Evolutionary conservation across 2,888 invertebrate species (phyloP).

Genomic region (Zygothrica quintamaculata): DNA sequence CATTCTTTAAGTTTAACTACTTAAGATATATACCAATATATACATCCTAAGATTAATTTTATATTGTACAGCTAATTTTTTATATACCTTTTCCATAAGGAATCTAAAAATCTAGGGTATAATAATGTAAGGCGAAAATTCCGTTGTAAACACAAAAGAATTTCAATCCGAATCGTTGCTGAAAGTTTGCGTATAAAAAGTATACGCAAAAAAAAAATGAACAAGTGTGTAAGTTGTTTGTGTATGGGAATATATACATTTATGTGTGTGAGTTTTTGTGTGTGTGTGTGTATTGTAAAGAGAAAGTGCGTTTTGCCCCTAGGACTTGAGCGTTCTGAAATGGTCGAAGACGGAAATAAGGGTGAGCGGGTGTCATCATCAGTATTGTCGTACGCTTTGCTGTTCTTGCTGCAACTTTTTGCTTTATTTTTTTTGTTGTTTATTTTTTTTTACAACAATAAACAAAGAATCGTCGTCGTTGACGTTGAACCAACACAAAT

Average conservation of each 20-base stretch:
- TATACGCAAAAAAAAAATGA: constrained; percentile 27
- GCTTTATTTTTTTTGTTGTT: constrained; percentile 21
- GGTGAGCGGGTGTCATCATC: constrained; percentile 63
- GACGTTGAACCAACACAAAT: constrained; percentile 25
- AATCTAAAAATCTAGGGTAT: background rate
- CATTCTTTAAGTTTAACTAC: no score
- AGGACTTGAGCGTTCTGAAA: constrained; percentile 36
- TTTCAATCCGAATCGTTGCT: constrained; percentile 71
- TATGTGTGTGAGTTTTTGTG: constrained; percentile 7
- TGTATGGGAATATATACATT: constrained; percentile 9
- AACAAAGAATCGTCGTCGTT: constrained; percentile 43
- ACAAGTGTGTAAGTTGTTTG: constrained; percentile 23
- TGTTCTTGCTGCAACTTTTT: constrained; percentile 38
- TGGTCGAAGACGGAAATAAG: constrained; percentile 31
- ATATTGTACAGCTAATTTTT: background rate
- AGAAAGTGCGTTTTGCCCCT: constrained; percentile 57
- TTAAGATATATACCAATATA: no score
- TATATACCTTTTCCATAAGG: no score
- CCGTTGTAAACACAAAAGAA: constrained; percentile 71
- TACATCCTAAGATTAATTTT: no score
- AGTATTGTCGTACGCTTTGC: constrained; percentile 52
- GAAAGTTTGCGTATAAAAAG: constrained; percentile 53
- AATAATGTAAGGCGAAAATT: constrained; percentile 58
- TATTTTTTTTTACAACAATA: constrained; percentile 48
- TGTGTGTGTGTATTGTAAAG: constrained; percentile 2